phyloP scores from a whole-genome alignment of 2,888 invertebrate species.

The Venustoraphidia nigricollis region DNA sequence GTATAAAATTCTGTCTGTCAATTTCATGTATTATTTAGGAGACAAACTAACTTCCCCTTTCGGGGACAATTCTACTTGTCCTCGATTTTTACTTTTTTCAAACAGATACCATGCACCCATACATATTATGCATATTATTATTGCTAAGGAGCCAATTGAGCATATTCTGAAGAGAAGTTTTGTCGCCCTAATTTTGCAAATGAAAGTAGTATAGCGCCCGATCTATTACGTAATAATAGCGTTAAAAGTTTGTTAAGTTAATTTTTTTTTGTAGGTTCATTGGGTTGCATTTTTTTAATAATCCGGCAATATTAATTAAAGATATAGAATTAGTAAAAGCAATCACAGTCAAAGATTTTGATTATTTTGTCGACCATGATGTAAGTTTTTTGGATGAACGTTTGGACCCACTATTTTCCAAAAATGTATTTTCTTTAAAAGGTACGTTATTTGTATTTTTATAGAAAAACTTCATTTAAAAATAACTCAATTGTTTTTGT shows the following conservation, averaged over 20 bases:
- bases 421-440: conserved; percentile 13
- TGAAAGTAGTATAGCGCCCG: not conserved
- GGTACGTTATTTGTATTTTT: conserved; percentile 9
- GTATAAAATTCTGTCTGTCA: too few species aligned
- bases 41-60: too few species aligned
- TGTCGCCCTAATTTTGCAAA: not conserved
- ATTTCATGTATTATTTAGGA: too few species aligned
- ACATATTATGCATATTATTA: too few species aligned
- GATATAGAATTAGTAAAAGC: conserved; percentile 22
- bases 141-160: too few species aligned
- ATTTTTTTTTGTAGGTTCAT: conserved; percentile 5
- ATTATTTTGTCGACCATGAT: conserved; percentile 17
- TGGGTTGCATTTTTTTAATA: conserved; percentile 12
- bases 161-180: too few species aligned
- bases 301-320: conserved; percentile 17
- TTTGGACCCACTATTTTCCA: conserved; percentile 16
- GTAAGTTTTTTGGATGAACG: conserved; percentile 11
- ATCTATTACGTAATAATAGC: not conserved
- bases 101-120: too few species aligned
- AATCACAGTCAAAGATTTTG: conserved; percentile 16
- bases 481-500: too few species aligned
- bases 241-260: not conserved
- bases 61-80: too few species aligned
- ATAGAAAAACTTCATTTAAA: too few species aligned
- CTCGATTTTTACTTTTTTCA: too few species aligned